Percentiles rank a stretch among this genome's conserved stretches.
Evolutionary conservation across 2,797 vertebrate species (phyloP).

Genomic region (Thalassophryne amazonica): DNA sequence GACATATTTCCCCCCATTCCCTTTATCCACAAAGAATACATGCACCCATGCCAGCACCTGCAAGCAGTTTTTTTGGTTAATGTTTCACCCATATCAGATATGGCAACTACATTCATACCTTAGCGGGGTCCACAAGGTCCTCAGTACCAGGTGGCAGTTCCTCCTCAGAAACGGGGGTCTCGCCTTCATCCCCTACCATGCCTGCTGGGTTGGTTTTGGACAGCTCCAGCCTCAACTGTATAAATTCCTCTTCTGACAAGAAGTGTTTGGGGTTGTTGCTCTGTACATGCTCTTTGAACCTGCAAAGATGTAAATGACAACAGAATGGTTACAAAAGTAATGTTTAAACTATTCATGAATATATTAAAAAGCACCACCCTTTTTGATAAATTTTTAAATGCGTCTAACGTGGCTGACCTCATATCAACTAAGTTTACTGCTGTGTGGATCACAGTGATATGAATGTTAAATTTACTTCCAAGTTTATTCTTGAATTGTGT

Average conservation of each 20-base stretch:
- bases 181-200: constrained; percentile 79
- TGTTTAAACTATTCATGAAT: no score
- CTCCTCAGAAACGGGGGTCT: constrained; percentile 65
- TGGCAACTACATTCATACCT: constrained; percentile 73
- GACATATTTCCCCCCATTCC: constrained; percentile 47
- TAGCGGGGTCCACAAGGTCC: constrained; percentile 94
- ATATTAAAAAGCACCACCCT: no score
- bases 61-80: constrained; percentile 29
- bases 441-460: no score
- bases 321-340: neutral
- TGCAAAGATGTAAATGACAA: constrained; percentile 37
- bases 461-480: no score
- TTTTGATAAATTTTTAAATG: no score
- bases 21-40: constrained; percentile 67
- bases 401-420: no score
- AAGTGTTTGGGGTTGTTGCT: constrained; percentile 92
- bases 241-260: constrained; percentile 91
- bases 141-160: constrained; percentile 89
- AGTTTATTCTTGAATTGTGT: no score
- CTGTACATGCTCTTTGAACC: constrained; percentile 97
- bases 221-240: constrained; percentile 89
- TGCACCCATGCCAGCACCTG: constrained; percentile 58
- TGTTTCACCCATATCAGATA: constrained; percentile 1
- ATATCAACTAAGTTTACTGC: no score
- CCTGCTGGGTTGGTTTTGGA: constrained; percentile 78